A percentile compares a stretch with the other conserved stretches of the same genome.
Conservation (phyloP, 2,888 invertebrate species). For the Catocala sponsa region DNA sequence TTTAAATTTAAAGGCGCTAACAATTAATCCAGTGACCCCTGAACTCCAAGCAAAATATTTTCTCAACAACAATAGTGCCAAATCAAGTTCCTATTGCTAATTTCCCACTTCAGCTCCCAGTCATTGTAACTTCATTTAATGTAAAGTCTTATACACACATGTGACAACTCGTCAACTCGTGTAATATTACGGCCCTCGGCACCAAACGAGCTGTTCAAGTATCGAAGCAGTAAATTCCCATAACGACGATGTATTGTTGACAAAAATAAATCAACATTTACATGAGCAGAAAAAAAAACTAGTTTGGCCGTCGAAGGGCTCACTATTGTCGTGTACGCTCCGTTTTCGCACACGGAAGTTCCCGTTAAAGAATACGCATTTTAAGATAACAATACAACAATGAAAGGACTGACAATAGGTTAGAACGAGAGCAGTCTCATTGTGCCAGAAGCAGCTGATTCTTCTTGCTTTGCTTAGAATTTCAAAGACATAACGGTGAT, state of each 20-base stretch:
- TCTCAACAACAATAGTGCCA: conserved; percentile 51
- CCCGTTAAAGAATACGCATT: conserved; percentile 75
- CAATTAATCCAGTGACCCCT: conserved; percentile 41
- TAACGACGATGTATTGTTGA: conserved; percentile 80
- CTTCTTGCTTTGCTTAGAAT: conserved; percentile 64
- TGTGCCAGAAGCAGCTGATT: conserved; percentile 79
- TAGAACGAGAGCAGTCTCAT: conserved; percentile 74
- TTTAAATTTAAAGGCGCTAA: conserved; percentile 18
- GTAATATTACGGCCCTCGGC: conserved; percentile 61
- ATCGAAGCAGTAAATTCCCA: conserved; percentile 76
- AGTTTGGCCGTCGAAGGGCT: conserved; percentile 73
- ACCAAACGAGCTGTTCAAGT: conserved; percentile 63
- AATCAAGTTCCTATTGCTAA: conserved; percentile 63
- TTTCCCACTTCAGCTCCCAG: conserved; percentile 69
- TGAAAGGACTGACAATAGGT: conserved; percentile 71
- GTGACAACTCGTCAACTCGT: conserved; percentile 46
- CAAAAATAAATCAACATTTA: conserved; percentile 86
- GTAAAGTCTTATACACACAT: conserved; percentile 51
- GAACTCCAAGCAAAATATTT: conserved; percentile 65
- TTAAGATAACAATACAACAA: conserved; percentile 78
- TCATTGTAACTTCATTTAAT: conserved; percentile 62
- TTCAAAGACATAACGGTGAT: conserved; percentile 65
- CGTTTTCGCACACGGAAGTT: conserved; percentile 85
- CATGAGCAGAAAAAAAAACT: conserved; percentile 77
- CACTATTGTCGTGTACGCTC: conserved; percentile 66